phyloP scores from a whole-genome alignment of 2,888 invertebrate genomes.

The Yponomeuta malinellus region DNA sequence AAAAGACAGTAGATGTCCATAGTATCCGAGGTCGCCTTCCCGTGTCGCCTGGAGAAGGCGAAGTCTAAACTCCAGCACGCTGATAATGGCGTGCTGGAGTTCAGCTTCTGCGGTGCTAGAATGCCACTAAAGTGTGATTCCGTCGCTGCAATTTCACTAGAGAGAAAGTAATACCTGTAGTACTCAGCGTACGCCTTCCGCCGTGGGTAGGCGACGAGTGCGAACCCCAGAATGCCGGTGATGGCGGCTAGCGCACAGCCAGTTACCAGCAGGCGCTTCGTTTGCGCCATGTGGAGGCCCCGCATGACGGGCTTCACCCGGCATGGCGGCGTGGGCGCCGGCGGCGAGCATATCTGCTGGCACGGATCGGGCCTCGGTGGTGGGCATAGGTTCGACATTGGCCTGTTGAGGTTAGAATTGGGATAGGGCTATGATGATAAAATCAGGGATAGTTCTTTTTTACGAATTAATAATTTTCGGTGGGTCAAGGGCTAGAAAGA shows the following conservation, averaged over 20 bases:
- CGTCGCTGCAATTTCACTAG: no score
- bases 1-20: no score
- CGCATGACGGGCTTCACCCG: slow-evolving; percentile 78
- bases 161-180: slow-evolving; percentile 78
- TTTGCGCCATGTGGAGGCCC: slow-evolving; percentile 78
- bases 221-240: slow-evolving; percentile 63
- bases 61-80: no score
- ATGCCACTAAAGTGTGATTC: no score
- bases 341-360: slow-evolving; percentile 41
- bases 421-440: slow-evolving; percentile 11
- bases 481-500: no score
- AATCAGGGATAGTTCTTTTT: slow-evolving; percentile 34
- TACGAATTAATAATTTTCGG: no score
- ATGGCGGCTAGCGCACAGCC: slow-evolving; percentile 42
- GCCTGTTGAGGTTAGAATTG: background rate
- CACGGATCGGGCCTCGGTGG: slow-evolving; percentile 34
- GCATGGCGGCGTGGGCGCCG: slow-evolving; percentile 42
- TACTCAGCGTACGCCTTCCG: slow-evolving; percentile 81
- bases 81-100: no score
- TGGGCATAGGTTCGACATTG: background rate
- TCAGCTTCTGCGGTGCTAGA: no score
- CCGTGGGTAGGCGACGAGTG: slow-evolving; percentile 67
- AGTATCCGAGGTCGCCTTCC: no score
- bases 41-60: no score
- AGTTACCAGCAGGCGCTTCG: slow-evolving; percentile 74